Evolutionary conservation across 1,140 invertebrate genomes (phyloP), one percentile per base, ranked within the genome.

Genomic region (Zelostemma sp.): DNA sequence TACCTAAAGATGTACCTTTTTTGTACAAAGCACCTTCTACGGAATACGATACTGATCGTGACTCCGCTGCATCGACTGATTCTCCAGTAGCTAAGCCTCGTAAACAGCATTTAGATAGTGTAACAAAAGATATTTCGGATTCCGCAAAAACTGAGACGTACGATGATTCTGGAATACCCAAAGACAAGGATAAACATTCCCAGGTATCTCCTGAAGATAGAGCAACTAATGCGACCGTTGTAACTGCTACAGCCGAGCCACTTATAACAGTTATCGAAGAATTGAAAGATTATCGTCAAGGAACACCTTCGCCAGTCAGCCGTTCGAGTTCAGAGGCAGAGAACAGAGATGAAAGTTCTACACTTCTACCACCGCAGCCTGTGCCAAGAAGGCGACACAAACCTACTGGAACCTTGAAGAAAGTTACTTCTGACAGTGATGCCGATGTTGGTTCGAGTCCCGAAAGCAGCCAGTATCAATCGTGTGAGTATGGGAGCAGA

Each of bases 401-500:
- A 40, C 72, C 83, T 0, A 59, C 76, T 0, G 77, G 80, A 31
- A 21, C 68, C 15, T 75, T 81, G 0, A 78, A 76, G 9, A 76
- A 72, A 15, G 65, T 71, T 18, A 63, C 78, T 4, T 81, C 83
- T 0, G 83, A 85, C 25, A 85, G 81, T 28, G 84, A 86, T 28
- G 73, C 76, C 16, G 93, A 95, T 82, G 83, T 89, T 16, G 93
- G 91, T 81, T 95, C 94, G 0, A 95, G 94, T 85, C 95, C 94
- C n/a, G 94, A 95, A 72, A 96, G 94, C 80, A 96, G 94, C 80
- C 92, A 93, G 72, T 96, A 95, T 80, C 93, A 95, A 60, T 95
- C 94, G 51, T 94, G 93, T 80, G 94, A 95, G 74, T 91, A 92
- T 74, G 91, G 91, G 25, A 93, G 94, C 82, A 88, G 95, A 74